These are phyloP conservation scores for Globodera ellingtonae DNA, from an alignment of 1,140 invertebrate species.

Conservation along the genomic window DNA sequence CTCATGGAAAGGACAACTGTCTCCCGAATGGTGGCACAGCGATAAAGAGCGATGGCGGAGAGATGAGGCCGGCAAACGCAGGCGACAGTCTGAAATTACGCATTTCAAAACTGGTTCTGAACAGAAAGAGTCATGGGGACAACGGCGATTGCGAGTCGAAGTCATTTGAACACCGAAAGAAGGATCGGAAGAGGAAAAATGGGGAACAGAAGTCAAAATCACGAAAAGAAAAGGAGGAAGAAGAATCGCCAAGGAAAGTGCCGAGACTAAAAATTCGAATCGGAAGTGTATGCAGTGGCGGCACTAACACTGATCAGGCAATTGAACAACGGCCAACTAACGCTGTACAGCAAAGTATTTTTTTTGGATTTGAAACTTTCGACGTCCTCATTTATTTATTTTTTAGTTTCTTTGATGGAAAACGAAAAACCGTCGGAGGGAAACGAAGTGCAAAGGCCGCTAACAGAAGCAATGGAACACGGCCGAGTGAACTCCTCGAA, in stretches of 20 bases:
- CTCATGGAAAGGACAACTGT: not conserved
- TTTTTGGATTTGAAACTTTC: no score
- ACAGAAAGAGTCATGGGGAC: not conserved
- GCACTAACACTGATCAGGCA: not conserved
- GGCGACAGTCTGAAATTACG: slow-evolving; percentile 5
- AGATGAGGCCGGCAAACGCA: not conserved
- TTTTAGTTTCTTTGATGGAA: no score
- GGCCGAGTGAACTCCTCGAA: not conserved
- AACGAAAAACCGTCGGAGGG: no score
- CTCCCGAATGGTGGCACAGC: not conserved
- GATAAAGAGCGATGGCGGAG: not conserved
- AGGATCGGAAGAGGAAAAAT: not conserved
- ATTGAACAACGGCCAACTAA: no score
- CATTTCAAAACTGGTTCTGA: slow-evolving; percentile 1
- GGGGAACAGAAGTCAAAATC: not conserved
- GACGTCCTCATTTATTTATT: no score
- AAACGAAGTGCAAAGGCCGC: not conserved
- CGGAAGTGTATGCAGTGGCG: not conserved
- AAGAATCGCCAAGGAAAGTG: not conserved
- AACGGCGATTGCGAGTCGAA: not conserved
- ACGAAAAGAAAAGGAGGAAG: not conserved
- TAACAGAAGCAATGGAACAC: not conserved
- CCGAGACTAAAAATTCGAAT: slow-evolving; percentile 3
- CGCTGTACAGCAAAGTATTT: no score
- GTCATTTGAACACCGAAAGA: not conserved